These are phyloP conservation scores for Eumaeus atala DNA, from an alignment of 1,140 invertebrate species.

Conservation along the genomic window DNA sequence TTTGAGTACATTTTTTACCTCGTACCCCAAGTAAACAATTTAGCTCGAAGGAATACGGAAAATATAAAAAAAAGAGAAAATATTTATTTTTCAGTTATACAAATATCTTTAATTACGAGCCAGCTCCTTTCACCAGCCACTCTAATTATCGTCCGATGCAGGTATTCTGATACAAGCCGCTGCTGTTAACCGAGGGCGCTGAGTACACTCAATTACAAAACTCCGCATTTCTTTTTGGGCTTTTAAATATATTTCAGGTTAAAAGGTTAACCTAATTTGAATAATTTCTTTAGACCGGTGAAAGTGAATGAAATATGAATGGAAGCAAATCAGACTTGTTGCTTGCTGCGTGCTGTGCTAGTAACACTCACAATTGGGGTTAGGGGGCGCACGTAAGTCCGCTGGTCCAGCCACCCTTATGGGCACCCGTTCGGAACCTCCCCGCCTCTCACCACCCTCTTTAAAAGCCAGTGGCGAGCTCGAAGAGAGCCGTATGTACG, in stretches of 20 bases:
- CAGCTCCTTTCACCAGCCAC: constrained; percentile 53
- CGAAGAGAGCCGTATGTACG: constrained; percentile 69
- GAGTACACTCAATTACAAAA: too few relatives aligned
- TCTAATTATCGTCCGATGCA: constrained; percentile 72
- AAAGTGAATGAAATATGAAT: neutral
- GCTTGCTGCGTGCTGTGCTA: constrained; percentile 16
- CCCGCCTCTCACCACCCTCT: constrained; percentile 30
- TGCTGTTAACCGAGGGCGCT: neutral
- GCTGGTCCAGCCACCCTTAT: constrained; percentile 23
- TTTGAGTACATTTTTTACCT: neutral
- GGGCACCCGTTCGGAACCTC: constrained; percentile 17
- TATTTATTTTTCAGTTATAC: constrained; percentile 70
- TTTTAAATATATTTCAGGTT: neutral
- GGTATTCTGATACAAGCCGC: constrained; percentile 55
- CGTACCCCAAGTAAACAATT: constrained; percentile 54
- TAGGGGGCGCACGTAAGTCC: constrained; percentile 34
- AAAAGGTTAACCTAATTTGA: too few relatives aligned
- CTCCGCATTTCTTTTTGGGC: constrained; percentile 57
- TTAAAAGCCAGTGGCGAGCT: constrained; percentile 73
- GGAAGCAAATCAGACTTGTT: constrained; percentile 12
- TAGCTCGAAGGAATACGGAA: constrained; percentile 61
- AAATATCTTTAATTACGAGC: constrained; percentile 71
- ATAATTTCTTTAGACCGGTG: too few relatives aligned
- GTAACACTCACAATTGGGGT: too few relatives aligned
- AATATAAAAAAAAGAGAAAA: constrained; percentile 71